Conservation (phyloP, 2,113 vertebrate genomes). For the Theristicus caerulescens region DNA sequence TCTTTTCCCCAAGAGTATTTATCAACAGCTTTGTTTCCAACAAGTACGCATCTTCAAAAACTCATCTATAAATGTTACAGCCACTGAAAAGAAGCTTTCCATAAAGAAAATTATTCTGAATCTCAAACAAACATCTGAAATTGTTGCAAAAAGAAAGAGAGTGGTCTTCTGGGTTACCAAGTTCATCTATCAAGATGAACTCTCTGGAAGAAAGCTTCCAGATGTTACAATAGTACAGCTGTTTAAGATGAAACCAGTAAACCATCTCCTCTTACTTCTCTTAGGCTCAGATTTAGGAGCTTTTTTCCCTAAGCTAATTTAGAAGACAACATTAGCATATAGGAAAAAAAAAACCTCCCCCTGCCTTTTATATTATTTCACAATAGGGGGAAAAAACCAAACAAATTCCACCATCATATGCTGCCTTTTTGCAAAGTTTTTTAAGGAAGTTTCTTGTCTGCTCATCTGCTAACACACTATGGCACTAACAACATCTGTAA, state of each 20-base stretch:
- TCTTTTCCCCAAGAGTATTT: background rate
- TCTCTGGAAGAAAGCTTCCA: background rate
- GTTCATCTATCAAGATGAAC: background rate
- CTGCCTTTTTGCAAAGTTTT: background rate
- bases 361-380: background rate
- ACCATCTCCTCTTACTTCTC: background rate
- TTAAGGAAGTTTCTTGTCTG: background rate
- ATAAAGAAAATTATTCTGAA: background rate
- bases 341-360: too few species aligned
- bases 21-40: background rate
- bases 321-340: background rate
- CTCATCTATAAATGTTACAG: background rate
- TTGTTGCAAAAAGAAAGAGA: background rate
- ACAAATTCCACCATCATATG: background rate
- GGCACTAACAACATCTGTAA: background rate
- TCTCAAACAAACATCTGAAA: background rate
- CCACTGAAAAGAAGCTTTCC: background rate
- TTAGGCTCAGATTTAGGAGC: background rate
- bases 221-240: background rate
- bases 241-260: background rate
- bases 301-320: background rate
- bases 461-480: background rate
- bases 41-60: background rate
- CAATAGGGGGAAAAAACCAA: background rate
- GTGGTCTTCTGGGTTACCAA: background rate